These are phyloP conservation scores for Cephalopachus bancanus DNA, from an alignment of 2,797 vertebrate genomes.

Conservation along the genomic window DNA sequence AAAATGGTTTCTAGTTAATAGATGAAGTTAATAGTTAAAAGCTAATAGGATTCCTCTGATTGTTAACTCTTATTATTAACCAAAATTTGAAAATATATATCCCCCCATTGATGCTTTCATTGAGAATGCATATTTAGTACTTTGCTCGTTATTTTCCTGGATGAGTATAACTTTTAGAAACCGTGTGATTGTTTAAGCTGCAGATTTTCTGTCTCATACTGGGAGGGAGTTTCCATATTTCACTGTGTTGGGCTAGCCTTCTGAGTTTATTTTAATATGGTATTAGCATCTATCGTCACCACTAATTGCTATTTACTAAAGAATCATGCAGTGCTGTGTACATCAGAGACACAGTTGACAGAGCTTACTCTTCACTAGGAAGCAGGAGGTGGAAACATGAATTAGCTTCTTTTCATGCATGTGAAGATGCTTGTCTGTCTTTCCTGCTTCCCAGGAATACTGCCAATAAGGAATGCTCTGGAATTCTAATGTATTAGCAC, in stretches of 20 bases:
- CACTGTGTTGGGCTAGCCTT: not conserved
- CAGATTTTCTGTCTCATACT: not conserved
- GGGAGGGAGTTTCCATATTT: not conserved
- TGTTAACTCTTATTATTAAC: constrained; percentile 17
- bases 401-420: constrained; percentile 19
- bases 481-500: constrained; percentile 49
- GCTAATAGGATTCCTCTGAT: not conserved
- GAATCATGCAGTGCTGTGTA: not conserved
- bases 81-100: not conserved
- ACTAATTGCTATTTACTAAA: constrained; percentile 73
- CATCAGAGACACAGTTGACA: constrained; percentile 53
- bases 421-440: not conserved
- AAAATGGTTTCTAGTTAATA: not conserved
- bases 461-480: not conserved
- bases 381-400: constrained; percentile 2
- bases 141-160: not conserved
- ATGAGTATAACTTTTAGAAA: not conserved
- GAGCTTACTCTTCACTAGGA: constrained; percentile 10
- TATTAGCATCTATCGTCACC: not conserved
- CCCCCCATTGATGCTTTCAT: not conserved
- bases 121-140: not conserved
- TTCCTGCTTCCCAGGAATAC: not conserved
- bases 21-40: not conserved
- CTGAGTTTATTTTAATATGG: not conserved
- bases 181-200: not conserved